Evolutionary conservation across 35 echinoderm and acorn worm species (phyloP).

Genomic region (Holothuria glaberrima): DNA sequence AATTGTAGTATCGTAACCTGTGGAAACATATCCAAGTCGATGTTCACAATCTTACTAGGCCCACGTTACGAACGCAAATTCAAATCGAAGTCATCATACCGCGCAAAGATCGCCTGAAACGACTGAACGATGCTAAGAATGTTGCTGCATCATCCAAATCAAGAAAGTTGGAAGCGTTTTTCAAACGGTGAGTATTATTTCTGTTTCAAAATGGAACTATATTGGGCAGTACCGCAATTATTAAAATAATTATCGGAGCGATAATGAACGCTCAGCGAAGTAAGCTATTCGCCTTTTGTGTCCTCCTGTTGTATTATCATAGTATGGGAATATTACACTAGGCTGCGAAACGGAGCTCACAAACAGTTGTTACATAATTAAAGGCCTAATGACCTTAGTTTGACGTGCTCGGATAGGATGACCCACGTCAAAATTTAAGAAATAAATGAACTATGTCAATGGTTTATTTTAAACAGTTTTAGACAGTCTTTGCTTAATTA

Average conservation of each 20-base stretch:
- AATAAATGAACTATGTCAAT: no score
- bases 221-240: slow-evolving; percentile 15
- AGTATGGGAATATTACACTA: slow-evolving; percentile 37
- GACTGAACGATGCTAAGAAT: no score
- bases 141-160: slow-evolving; percentile 18
- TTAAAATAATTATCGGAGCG: background rate
- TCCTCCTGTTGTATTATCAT: no score
- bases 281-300: no score
- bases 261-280: no score
- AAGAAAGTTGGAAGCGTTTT: slow-evolving; percentile 32
- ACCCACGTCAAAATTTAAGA: background rate
- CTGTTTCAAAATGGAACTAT: background rate
- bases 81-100: background rate
- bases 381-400: background rate
- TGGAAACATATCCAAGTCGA: background rate
- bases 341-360: slow-evolving; percentile 14
- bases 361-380: background rate
- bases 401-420: slow-evolving; percentile 27
- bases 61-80: background rate
- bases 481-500: background rate
- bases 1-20: background rate
- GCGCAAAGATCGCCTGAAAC: no score
- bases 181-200: slow-evolving; percentile 38
- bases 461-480: background rate
- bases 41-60: background rate